Conservation (phyloP, 2,888 invertebrate genomes). For the Dichetophora obliterata region DNA sequence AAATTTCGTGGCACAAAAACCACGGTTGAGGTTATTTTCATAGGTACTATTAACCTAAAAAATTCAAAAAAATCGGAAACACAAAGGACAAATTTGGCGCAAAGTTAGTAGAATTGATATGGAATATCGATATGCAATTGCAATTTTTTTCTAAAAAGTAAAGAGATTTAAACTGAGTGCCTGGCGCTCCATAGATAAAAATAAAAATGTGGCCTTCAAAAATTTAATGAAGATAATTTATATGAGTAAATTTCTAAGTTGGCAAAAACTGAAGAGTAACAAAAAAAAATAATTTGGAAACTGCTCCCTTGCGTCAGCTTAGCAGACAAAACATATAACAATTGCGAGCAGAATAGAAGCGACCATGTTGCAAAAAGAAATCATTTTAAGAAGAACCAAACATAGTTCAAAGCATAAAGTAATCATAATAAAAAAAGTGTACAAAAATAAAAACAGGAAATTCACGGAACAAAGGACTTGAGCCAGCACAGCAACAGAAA, state of each 20-base stretch:
- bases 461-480: slow-evolving; percentile 10
- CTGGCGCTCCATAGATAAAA: too few species aligned
- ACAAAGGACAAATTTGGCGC: too few species aligned
- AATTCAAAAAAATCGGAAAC: too few species aligned
- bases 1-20: too few species aligned
- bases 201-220: too few species aligned
- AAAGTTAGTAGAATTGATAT: too few species aligned
- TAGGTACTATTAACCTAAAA: too few species aligned
- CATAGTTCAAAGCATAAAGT: not conserved
- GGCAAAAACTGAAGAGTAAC: not conserved
- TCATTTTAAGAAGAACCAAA: not conserved
- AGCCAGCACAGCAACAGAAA: not conserved
- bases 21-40: too few species aligned
- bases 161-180: too few species aligned
- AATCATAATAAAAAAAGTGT: not conserved
- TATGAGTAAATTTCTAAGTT: not conserved
- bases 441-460: slow-evolving; percentile 26
- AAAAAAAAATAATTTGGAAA: slow-evolving; percentile 3
- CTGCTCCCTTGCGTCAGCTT: not conserved
- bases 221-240: too few species aligned
- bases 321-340: not conserved
- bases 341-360: not conserved
- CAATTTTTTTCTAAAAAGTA: too few species aligned
- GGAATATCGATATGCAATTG: too few species aligned
- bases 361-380: slow-evolving; percentile 15